Evolutionary conservation across 1,140 invertebrate species (phyloP).

Genomic region (Heliconius nattereri): DNA sequence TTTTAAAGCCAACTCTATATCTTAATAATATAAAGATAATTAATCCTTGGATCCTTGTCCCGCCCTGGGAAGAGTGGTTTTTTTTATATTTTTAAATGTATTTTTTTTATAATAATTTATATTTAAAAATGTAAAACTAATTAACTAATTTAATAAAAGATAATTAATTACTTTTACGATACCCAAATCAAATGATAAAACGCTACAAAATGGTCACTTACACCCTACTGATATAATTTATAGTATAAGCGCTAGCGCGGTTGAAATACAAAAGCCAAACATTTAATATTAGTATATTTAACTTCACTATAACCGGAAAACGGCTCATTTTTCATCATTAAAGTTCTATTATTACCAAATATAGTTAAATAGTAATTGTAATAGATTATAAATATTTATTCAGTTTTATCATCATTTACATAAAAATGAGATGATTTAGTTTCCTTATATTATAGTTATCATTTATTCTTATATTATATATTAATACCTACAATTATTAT

Average conservation of each 20-base stretch:
- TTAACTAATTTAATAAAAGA: too few species aligned
- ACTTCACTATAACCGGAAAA: conserved; percentile 38
- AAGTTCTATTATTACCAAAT: conserved; percentile 38
- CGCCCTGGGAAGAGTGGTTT: too few species aligned
- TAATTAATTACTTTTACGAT: too few species aligned
- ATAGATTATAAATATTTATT: conserved; percentile 13
- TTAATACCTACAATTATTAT: background rate
- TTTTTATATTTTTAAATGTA: too few species aligned
- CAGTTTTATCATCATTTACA: background rate
- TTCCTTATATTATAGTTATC: background rate
- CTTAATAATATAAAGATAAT: too few species aligned
- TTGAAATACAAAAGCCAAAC: conserved; percentile 49
- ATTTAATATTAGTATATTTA: conserved; percentile 48
- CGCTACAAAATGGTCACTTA: conserved; percentile 17
- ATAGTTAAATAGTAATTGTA: conserved; percentile 18
- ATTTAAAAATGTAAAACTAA: too few species aligned
- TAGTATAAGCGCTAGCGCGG: conserved; percentile 39
- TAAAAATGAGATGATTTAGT: background rate
- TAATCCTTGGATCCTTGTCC: too few species aligned
- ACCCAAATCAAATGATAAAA: too few species aligned
- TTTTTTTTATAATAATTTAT: too few species aligned
- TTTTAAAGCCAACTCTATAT: too few species aligned
- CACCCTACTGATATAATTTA: conserved; percentile 43
- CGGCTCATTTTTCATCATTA: conserved; percentile 49
- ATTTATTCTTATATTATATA: background rate